Conservation (phyloP, 2,888 invertebrate genomes). For the Drosophila antonietae region DNA sequence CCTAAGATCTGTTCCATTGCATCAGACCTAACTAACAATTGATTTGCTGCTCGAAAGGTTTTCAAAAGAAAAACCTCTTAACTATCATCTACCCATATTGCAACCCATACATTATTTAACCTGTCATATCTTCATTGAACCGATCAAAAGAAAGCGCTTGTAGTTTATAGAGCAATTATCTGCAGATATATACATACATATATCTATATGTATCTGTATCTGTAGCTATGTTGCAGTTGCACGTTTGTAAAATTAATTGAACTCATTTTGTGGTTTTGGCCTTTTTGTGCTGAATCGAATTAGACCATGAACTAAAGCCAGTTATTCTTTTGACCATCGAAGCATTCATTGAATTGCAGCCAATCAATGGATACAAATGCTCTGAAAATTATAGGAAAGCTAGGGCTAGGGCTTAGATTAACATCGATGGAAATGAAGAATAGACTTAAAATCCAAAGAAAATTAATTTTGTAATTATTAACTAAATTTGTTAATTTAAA, state of each 20-base stretch:
- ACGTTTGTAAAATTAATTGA: slow-evolving; percentile 18
- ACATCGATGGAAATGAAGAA: neutral
- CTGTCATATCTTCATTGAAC: slow-evolving; percentile 11
- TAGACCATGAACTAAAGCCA: slow-evolving; percentile 34
- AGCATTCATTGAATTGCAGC: slow-evolving; percentile 13
- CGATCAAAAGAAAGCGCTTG: slow-evolving; percentile 21
- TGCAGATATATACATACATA: neutral
- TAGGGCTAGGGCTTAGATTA: too few species aligned
- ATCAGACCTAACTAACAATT: neutral
- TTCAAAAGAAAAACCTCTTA: neutral
- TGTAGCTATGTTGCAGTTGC: slow-evolving; percentile 1
- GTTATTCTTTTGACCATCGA: slow-evolving; percentile 26
- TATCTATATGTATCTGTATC: neutral
- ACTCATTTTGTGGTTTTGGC: slow-evolving; percentile 10
- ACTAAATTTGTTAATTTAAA: too few species aligned
- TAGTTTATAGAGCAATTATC: slow-evolving; percentile 15
- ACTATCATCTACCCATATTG: neutral
- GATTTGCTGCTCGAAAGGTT: neutral
- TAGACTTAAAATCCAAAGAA: too few species aligned
- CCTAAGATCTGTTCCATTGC: neutral
- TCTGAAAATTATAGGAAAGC: neutral
- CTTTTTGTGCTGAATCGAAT: slow-evolving; percentile 23
- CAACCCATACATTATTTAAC: neutral
- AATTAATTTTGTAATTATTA: too few species aligned
- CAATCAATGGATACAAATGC: neutral